Percentiles rank a stretch among this genome's conserved stretches.
Evolutionary conservation across 2,888 invertebrate species (phyloP).

Genomic region (Parascotia fuliginaria): DNA sequence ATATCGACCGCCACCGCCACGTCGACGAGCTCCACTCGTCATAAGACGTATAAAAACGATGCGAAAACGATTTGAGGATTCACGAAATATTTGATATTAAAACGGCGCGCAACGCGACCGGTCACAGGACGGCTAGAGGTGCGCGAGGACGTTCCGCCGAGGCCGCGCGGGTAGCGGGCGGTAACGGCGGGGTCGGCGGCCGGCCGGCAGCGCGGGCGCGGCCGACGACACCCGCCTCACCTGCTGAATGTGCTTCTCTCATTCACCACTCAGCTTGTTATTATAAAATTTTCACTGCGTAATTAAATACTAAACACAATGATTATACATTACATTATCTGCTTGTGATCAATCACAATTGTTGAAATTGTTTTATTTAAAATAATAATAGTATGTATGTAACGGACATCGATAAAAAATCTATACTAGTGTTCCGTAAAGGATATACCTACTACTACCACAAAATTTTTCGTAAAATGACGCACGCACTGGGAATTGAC

Average conservation of each 20-base stretch:
- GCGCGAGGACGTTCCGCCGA: conserved; percentile 28
- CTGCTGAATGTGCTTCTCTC: conserved; percentile 16
- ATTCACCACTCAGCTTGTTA: background rate
- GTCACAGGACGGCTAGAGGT: conserved; percentile 28
- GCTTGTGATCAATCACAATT: too few species aligned
- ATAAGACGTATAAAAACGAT: conserved; percentile 1
- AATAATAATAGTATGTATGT: too few species aligned
- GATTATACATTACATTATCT: too few species aligned
- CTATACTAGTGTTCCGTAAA: too few species aligned
- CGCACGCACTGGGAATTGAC: too few species aligned
- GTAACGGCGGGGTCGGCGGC: conserved; percentile 33
- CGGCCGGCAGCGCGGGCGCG: conserved; percentile 42
- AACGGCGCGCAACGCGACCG: conserved; percentile 25
- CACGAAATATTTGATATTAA: conserved; percentile 13
- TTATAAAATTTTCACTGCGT: too few species aligned
- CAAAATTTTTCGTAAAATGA: too few species aligned
- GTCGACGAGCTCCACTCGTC: conserved; percentile 21
- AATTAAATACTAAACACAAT: too few species aligned
- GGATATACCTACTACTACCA: too few species aligned
- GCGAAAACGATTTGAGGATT: conserved; percentile 10
- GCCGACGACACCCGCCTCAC: conserved; percentile 39
- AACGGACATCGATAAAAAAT: too few species aligned
- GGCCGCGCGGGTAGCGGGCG: conserved; percentile 21
- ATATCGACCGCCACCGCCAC: conserved; percentile 45
- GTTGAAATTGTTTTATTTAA: too few species aligned